Evolutionary conservation across 92 coral and sea anemone genomes (phyloP).

Genomic region (Siderastrea siderea): DNA sequence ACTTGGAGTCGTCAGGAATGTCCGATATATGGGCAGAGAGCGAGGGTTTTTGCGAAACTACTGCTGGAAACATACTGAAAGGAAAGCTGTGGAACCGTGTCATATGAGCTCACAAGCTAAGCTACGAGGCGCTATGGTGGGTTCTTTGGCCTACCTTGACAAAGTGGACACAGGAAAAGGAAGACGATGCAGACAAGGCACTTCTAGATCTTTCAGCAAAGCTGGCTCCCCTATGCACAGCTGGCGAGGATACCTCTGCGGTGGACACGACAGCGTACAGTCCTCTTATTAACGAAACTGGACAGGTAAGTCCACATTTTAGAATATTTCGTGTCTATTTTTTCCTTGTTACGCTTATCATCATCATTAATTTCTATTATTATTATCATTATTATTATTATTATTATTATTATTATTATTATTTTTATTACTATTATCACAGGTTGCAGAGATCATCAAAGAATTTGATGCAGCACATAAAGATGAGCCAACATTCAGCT

Average conservation of each 20-base stretch:
- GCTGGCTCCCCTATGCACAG: slow-evolving; percentile 35
- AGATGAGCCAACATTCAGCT: slow-evolving; percentile 65
- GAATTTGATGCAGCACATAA: slow-evolving; percentile 67
- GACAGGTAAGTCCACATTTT: slow-evolving; percentile 23
- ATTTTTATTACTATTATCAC: too few relatives aligned
- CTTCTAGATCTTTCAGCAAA: slow-evolving; percentile 52
- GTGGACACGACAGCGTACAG: slow-evolving; percentile 22
- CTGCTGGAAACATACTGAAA: slow-evolving; percentile 77
- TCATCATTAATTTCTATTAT: slow-evolving; percentile 54
- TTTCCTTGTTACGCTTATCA: background rate
- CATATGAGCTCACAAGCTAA: slow-evolving; percentile 58
- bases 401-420: too few relatives aligned
- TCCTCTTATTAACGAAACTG: slow-evolving; percentile 7
- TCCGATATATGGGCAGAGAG: slow-evolving; percentile 33
- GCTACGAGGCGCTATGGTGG: slow-evolving; percentile 43
- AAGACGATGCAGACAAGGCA: slow-evolving; percentile 14
- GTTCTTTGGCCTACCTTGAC: slow-evolving; percentile 39
- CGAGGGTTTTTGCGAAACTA: slow-evolving; percentile 69
- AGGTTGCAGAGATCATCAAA: too few relatives aligned
- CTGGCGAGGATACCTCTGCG: background rate
- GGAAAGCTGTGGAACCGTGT: slow-evolving; percentile 90
- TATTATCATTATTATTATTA: too few relatives aligned
- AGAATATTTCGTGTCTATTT: slow-evolving; percentile 15
- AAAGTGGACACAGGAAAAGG: slow-evolving; percentile 40
- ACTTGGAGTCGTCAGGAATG: slow-evolving; percentile 67